These are phyloP conservation scores for Apantesis nais DNA, from an alignment of 2,888 invertebrate genomes.

Conservation along the genomic window DNA sequence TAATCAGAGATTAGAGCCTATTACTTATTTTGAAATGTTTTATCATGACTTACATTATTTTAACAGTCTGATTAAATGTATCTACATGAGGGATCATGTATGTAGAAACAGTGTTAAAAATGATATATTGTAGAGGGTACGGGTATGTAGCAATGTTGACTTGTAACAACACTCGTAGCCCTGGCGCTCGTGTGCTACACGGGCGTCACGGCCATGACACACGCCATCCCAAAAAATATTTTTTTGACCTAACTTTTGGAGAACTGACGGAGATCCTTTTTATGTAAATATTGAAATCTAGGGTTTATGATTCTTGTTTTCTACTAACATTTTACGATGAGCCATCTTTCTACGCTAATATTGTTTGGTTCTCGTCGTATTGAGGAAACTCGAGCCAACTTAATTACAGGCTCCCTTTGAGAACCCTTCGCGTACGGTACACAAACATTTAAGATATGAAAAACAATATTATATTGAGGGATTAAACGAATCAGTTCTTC, in stretches of 20 bases:
- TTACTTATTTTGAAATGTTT: not conserved
- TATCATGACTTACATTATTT: not conserved
- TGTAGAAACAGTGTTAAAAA: constrained; percentile 17
- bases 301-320: constrained; percentile 3
- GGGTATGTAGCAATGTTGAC: constrained; percentile 47
- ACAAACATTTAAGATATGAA: constrained; percentile 46
- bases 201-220: no score
- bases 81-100: no score
- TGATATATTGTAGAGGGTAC: constrained; percentile 20
- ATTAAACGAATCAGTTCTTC: constrained; percentile 43
- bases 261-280: constrained; percentile 1
- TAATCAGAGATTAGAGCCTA: not conserved
- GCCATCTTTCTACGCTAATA: constrained; percentile 23
- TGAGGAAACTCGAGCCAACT: constrained; percentile 59
- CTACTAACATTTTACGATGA: constrained; percentile 51
- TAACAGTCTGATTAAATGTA: constrained; percentile 7
- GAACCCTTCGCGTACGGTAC: constrained; percentile 35
- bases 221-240: not conserved
- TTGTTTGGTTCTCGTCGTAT: constrained; percentile 59
- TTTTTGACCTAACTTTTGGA: not conserved
- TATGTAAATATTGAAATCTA: constrained; percentile 12
- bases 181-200: constrained; percentile 67
- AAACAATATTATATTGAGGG: constrained; percentile 52
- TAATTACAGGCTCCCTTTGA: constrained; percentile 65
- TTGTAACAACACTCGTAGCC: constrained; percentile 61